Evolutionary conservation across 2,888 invertebrate genomes (phyloP), one percentile per base, ranked within the genome.

Genomic region (Thalpophila matura): DNA sequence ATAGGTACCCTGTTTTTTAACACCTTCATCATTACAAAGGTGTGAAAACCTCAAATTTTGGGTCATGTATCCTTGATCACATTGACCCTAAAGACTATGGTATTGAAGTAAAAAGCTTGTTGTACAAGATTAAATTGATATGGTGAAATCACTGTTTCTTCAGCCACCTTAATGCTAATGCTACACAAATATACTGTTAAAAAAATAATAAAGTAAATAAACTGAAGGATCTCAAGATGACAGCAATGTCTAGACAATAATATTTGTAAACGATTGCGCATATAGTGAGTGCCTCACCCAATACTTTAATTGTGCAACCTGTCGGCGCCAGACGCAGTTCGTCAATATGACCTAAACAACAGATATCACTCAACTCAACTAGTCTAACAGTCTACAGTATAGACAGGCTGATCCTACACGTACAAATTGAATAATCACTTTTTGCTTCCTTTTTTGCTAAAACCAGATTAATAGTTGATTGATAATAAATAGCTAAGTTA

Each of bases 221-320:
- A 26, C 35, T 55, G 37, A 51, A 53, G 53, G 56, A 38, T 42
- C 64, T 71, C 47, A 45, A 64, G 70, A 60, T 61, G 65, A 71
- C 65, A 66, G 73, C 59, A 66, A 57, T 82, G 84, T 70, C 82
- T 16, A 83, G 77, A 78, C 85, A 86, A 85, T 81, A 81, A 75
- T 83, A 80, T 86, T 84, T 85, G 81, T 82, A 76, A 83, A 79
- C 62, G 76, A 79, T 89, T 87, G 83, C 81, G 79, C 79, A 84
- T 83, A n/a, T n/a, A n/a, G n/a, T n/a, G n/a, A 79, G 69, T 57
- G 70, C 42, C 77, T 80, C 78, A 53, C 81, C 82, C 72, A 79
- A 77, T 79, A 77, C 64, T 69, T 69, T 64, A 64, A 63, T 86
- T 84, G 77, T 51, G 70, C 51, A 71, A 71, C 20, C 22, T 31